Evolutionary conservation across 2,888 invertebrate species (phyloP), one percentile per base, ranked within the genome.

Genomic region (Notodonta ziczac): DNA sequence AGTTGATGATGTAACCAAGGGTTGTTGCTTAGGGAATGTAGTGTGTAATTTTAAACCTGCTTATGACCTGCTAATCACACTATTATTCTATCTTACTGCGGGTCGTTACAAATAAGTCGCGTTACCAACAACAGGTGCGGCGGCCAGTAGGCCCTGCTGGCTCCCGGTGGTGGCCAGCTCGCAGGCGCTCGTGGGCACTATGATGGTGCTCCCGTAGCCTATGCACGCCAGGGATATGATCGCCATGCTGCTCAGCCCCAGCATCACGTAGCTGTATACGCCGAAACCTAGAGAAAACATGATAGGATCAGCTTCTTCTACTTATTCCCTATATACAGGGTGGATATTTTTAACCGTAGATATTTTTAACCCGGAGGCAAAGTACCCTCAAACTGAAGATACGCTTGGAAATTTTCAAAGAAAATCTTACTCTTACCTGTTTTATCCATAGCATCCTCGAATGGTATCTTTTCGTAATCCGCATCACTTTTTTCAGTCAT

Each of bases 101-200:
- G 24, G 1, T 24, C 2, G 24, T 24, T 24, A 24, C 24, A 24
- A 24, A 24, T 24, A 24, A 24, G 2, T 24, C 24, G 24, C 24
- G 24, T 2, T 70, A 83, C 84, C 84, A 0, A 84, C 69, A 8
- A 85, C 74, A 24, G 84, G 84, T 10, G 75, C 82, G 0, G 85
- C 81, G 0, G 82, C 89, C 46, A 91, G 64, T 39, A 84, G 35
- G 0, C 90, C 91, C 61, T 88, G 89, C 63, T 90, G 89, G 0
- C 77, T 71, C 5, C 67, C 66, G 2, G 86, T 88, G 84, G 82
- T 91, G 69, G 67, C 78, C 73, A 87, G 80, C 77, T 94, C 93
- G 67, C 90, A 90, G 13, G 89, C 88, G 61, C 90, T 88, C 39
- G 87, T 80, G 0, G 90, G 88, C 7, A 91, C 80, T 35, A 90